A percentile compares a stretch with the other conserved stretches of the same genome.
These are phyloP conservation scores for Caenorhabditis inopinata DNA, from an alignment of 1,140 invertebrate species.

Conservation along the genomic window DNA sequence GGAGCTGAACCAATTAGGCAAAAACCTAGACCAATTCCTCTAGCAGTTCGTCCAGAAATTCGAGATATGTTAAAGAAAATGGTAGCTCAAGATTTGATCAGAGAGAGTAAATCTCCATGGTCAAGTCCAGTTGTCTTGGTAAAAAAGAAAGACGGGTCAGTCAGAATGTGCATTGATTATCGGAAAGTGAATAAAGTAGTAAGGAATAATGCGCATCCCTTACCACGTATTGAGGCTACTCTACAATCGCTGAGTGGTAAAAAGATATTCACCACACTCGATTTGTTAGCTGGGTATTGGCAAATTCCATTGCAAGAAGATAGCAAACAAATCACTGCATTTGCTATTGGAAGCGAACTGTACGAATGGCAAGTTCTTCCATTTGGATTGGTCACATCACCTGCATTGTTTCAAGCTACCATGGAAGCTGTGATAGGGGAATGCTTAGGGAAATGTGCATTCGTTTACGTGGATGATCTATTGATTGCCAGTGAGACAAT, in stretches of 20 bases:
- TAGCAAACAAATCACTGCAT: conserved; percentile 36
- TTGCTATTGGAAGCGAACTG: conserved; percentile 22
- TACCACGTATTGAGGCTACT: conserved; percentile 69
- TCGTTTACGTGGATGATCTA: conserved; percentile 33
- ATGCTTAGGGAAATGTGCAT: not conserved
- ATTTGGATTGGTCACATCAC: conserved; percentile 38
- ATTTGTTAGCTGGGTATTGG: conserved; percentile 59
- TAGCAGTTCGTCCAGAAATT: not conserved
- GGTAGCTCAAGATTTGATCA: not conserved
- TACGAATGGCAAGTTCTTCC: conserved; percentile 44
- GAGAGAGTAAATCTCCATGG: conserved; percentile 64
- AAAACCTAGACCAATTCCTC: conserved; percentile 2
- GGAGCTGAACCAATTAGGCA: not conserved
- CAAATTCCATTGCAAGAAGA: not conserved
- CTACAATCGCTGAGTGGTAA: conserved; percentile 66
- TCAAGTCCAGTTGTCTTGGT: conserved; percentile 69
- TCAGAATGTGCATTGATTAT: conserved; percentile 69
- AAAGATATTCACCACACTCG: conserved; percentile 68
- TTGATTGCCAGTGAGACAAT: conserved; percentile 7
- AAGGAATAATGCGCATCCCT: conserved; percentile 68
- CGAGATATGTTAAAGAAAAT: not conserved
- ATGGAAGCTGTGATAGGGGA: conserved; percentile 44
- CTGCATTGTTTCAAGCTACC: conserved; percentile 30
- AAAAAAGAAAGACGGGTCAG: conserved; percentile 69
- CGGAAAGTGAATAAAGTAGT: conserved; percentile 67